Conservation (phyloP, 2,113 vertebrate genomes). For the Meriones unguiculatus region DNA sequence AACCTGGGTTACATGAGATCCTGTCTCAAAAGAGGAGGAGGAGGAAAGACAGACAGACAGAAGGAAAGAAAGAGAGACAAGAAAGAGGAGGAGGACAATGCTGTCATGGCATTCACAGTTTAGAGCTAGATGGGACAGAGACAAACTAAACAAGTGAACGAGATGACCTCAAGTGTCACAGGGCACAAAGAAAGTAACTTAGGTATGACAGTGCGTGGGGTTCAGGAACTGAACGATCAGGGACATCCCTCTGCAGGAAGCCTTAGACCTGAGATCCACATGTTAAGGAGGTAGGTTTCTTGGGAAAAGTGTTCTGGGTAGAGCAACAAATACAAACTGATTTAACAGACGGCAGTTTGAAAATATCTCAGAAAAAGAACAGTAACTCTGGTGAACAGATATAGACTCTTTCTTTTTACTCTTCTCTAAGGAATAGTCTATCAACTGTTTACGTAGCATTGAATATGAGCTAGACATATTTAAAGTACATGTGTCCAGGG, state of each 20-base stretch:
- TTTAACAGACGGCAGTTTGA: background rate
- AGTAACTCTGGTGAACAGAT: background rate
- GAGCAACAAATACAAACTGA: background rate
- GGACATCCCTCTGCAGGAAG: background rate
- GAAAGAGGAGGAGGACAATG: background rate
- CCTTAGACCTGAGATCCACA: background rate
- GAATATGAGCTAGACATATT: background rate
- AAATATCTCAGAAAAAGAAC: background rate
- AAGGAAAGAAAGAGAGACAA: background rate
- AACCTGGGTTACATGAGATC: no score
- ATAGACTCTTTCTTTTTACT: background rate
- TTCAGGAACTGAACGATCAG: background rate
- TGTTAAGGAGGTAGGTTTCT: background rate
- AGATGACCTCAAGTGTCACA: background rate
- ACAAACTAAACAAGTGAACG: background rate
- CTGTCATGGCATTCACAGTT: background rate
- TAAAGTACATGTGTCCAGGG: background rate
- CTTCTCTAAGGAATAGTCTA: background rate
- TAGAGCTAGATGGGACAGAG: background rate
- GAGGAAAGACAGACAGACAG: no score
- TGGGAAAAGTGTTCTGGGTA: background rate
- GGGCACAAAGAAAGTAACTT: slow-evolving; percentile 15
- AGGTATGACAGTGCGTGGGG: background rate
- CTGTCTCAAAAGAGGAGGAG: no score
- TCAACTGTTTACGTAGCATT: background rate